Base-by-base conservation (phyloP, 2,797 vertebrate species). In the Lates japonicus region DNA sequence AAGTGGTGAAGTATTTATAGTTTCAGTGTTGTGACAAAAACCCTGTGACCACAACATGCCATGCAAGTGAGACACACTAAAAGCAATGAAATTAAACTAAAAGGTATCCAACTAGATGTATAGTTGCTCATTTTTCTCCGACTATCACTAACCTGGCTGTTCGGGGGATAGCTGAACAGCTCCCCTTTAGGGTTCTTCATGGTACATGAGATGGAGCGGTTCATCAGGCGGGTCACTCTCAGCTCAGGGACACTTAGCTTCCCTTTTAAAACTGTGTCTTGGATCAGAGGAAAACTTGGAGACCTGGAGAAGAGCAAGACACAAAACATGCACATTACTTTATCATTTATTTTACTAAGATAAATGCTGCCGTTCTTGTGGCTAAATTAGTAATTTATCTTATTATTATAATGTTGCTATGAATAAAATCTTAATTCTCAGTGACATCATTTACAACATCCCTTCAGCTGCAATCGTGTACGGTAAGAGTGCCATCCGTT, bases 161-260 rank as follows among this genome's bases (percentile, higher is more conserved):
- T 94, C 3, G 97, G 96, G 57, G 97, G 98, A 87, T 98, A 97
- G 83, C 96, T 96, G 7, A 98, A 99, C 87, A 99, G 96, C 81
- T 99, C 98, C 85, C 97, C 96, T 91, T 99, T 99, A 35, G 98
- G 97, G 81, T 98, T 99, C 94, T 99, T 98, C 96, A 99, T 96
- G 33, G 98, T 98, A 60, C 98, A 99, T 62, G 98, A 99, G 86
- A 99, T 96, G 0, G 98, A 99, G 64, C 98, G 97, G 90, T 98
- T 99, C 97, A 99, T 99, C 74, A 99, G 96, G 75, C 98, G 97
- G 60, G 97, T 98, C 91, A 97, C 96, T 0, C 98, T 96, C 88
- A 98, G 95, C 90, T 99, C 98, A 0, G 98, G 97, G 41, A 98
- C 96, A 4, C 96, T 97, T 83, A 99, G 94, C 87, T 98, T 98